Conservation (phyloP, 2,888 invertebrate genomes). For the Rotaria sp. region DNA sequence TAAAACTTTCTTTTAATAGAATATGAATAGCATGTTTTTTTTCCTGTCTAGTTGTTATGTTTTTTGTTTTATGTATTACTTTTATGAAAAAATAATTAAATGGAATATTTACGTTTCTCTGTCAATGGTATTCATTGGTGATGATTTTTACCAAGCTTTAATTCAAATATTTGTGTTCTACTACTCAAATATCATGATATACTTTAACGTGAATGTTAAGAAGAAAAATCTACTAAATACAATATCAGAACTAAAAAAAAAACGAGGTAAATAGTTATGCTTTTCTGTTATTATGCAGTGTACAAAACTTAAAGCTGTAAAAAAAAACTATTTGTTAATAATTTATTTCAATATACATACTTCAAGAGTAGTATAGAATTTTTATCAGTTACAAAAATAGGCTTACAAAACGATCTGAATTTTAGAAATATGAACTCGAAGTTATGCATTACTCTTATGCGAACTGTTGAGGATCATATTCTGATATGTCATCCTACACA, state of each 20-base stretch:
- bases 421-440: not conserved
- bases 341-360: too few relatives aligned
- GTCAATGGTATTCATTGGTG: not conserved
- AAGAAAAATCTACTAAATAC: not conserved
- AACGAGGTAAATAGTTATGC: not conserved
- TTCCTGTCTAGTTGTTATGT: too few relatives aligned
- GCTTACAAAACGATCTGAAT: too few relatives aligned
- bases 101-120: not conserved
- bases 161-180: constrained; percentile 9
- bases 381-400: too few relatives aligned
- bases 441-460: not conserved
- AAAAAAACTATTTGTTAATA: too few relatives aligned
- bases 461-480: not conserved
- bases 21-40: too few relatives aligned
- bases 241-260: not conserved
- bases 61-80: too few relatives aligned
- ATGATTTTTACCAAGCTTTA: not conserved
- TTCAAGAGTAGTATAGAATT: too few relatives aligned
- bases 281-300: not conserved
- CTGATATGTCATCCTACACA: not conserved
- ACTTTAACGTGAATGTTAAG: not conserved
- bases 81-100: not conserved
- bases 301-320: not conserved
- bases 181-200: not conserved
- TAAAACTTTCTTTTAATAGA: not conserved